Percentiles rank a stretch among this genome's conserved stretches.
Conservation (phyloP, 2,113 vertebrate species). For the Murina feae region DNA sequence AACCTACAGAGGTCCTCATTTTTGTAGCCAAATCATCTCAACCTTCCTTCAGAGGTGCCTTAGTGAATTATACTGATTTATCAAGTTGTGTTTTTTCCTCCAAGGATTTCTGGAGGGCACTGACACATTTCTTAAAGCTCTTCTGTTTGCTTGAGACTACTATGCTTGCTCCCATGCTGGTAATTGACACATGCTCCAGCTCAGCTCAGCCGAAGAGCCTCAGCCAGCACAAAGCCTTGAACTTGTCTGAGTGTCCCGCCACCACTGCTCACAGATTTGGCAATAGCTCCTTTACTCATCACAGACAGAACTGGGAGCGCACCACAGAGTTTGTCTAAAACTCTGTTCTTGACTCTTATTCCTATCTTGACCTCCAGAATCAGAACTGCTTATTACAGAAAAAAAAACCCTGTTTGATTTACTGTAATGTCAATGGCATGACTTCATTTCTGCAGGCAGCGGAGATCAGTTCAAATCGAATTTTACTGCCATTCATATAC, state of each 20-base stretch:
- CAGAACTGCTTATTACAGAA: not conserved
- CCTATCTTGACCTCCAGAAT: not conserved
- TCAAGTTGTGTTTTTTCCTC: not conserved
- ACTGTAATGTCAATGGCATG: not conserved
- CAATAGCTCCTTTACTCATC: not conserved
- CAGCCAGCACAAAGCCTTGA: not conserved
- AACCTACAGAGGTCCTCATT: not conserved
- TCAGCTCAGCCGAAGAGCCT: not conserved
- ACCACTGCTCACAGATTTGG: not conserved
- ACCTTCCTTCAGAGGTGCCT: not conserved
- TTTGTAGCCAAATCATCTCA: not conserved
- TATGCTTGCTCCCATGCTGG: not conserved
- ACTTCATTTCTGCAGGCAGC: not conserved
- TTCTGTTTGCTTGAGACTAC: not conserved
- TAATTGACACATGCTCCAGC: not conserved
- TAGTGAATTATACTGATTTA: not conserved
- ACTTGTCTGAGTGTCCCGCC: accelerated
- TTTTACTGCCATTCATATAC: not conserved
- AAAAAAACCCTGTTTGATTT: not conserved
- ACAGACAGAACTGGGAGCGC: not conserved
- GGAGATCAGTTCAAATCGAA: not conserved
- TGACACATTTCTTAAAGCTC: not conserved
- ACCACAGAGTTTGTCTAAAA: not conserved
- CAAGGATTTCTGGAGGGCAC: not conserved
- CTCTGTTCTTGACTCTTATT: not conserved